A percentile compares a stretch with the other conserved stretches of the same genome.
These are phyloP conservation scores for Balaenoptera acutorostrata DNA, from an alignment of 2,113 vertebrate genomes.

Conservation along the genomic window DNA sequence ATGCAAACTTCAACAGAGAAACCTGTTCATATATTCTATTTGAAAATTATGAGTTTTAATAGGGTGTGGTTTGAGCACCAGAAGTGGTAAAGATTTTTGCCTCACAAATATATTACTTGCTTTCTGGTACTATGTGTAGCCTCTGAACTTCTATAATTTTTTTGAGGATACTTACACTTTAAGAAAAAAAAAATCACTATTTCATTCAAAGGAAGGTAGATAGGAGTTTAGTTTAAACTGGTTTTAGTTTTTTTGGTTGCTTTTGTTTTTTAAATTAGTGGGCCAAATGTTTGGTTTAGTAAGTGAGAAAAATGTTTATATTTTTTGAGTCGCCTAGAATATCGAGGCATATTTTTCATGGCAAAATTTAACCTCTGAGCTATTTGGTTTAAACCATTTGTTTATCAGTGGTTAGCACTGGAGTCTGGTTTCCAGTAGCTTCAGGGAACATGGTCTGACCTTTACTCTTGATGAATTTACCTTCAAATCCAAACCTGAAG, in stretches of 20 bases:
- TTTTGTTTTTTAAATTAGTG: not conserved
- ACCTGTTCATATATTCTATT: not conserved
- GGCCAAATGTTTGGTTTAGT: not conserved
- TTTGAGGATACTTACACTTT: not conserved
- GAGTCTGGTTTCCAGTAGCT: not conserved
- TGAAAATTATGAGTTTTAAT: not conserved
- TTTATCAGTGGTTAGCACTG: not conserved
- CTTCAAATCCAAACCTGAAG: not conserved
- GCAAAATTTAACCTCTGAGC: not conserved
- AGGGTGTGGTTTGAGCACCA: not conserved
- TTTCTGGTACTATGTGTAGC: not conserved
- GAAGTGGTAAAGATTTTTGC: not conserved
- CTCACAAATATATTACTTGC: not conserved
- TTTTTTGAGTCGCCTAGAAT: not conserved
- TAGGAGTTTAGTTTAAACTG: not conserved
- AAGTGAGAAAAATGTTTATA: not conserved
- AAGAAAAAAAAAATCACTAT: not conserved
- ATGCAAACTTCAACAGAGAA: not conserved
- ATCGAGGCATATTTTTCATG: not conserved
- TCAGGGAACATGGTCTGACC: not conserved
- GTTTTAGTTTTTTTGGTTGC: not conserved
- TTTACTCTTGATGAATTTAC: constrained; percentile 38
- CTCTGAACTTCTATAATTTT: not conserved
- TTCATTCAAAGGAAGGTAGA: not conserved
- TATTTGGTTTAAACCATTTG: not conserved